Evolutionary conservation across 2,797 vertebrate species (phyloP), one percentile per base, ranked within the genome.

Genomic region (Thripadectes ignobilis): DNA sequence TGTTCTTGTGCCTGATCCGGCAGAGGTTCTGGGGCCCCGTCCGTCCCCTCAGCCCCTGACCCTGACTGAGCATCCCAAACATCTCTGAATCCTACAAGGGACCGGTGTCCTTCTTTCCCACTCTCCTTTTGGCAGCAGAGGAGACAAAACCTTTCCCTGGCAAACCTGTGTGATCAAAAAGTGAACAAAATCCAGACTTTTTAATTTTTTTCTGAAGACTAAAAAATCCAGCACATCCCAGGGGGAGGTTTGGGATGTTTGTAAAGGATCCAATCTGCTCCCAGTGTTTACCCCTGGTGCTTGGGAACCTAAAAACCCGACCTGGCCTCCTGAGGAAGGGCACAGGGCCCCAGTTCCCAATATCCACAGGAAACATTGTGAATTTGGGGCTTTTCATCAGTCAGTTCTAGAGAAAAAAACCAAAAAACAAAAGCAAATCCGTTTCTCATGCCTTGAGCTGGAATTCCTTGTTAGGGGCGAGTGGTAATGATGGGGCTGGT

Each of bases 241-340:
- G 23, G 10, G 46, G 21, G 1, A 0, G 18, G 16, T 58, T 45
- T 68, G 14, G 19, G 14, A 6, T 27, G 12, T 29, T 59, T 68
- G 43, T n/a, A 38, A 38, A 12, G 8, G 22, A 51, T 32, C 26
- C 0, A 0, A 48, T 48, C 30, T 0, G 0, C 32, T 67, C 38
- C 9, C 21, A 21, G 49, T 36, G 14, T 36, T 51, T 38, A 27
- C 58, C 9, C 6, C 45, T 59, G 38, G 38, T 15, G 29, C 29
- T 30, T 58, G 21, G 45, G 54, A 75, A 59, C 22, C 32, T 10
- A 15, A n/a, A 66, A 49, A 43, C 12, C 5, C 30, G 27, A 66
- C 21, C 51, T 51, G 32, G 49, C 43, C 45, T 85, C 14, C 32
- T 43, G 18, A 23, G 52, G 36, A 45, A 51, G 22, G 52, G 45